Evolutionary conservation across 2,888 invertebrate genomes (phyloP).

Genomic region (Temnothorax rugatulus): DNA sequence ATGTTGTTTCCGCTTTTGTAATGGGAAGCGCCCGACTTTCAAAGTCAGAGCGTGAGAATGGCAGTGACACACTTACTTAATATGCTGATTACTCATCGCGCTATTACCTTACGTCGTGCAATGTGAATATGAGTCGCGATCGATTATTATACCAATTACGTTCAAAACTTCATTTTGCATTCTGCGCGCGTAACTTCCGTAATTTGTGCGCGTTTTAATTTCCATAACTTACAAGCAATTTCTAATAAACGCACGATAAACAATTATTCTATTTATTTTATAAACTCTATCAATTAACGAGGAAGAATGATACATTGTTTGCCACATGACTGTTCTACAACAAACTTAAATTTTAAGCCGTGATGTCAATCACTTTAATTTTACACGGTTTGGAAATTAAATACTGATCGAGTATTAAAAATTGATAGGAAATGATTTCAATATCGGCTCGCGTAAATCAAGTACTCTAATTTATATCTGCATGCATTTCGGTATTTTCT

Average conservation of each 20-base stretch:
- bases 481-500: background rate
- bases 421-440: background rate
- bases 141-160: slow-evolving; percentile 33
- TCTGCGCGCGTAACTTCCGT: background rate
- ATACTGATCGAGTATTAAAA: background rate
- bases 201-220: background rate
- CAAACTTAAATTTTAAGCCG: background rate
- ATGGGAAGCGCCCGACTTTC: slow-evolving; percentile 57
- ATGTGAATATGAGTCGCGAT: slow-evolving; percentile 38
- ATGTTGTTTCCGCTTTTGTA: slow-evolving; percentile 62
- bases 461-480: too few relatives aligned
- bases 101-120: slow-evolving; percentile 19
- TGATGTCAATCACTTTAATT: background rate
- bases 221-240: background rate
- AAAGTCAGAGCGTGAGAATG: slow-evolving; percentile 75
- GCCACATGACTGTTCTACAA: background rate
- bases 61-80: slow-evolving; percentile 76
- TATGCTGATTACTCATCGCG: slow-evolving; percentile 54
- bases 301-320: background rate
- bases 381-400: background rate
- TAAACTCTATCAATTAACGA: background rate
- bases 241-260: background rate
- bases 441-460: background rate
- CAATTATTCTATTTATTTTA: background rate
- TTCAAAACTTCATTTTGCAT: slow-evolving; percentile 9